Evolutionary conservation across 2,888 invertebrate species (phyloP).

Genomic region (Nymphalis c-album): DNA sequence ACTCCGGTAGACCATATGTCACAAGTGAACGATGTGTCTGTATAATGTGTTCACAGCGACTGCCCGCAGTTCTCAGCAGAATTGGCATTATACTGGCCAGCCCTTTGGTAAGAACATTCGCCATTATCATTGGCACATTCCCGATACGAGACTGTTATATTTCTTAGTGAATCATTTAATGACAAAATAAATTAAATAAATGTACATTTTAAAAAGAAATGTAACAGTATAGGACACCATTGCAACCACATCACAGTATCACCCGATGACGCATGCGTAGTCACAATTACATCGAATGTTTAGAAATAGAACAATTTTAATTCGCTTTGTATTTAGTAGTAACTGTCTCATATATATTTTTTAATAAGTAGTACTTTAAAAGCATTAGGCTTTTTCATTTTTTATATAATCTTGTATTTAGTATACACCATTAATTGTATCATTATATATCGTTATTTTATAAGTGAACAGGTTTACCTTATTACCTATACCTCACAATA

Average conservation of each 20-base stretch:
- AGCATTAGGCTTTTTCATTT: slow-evolving; percentile 20
- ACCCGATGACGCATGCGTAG: slow-evolving; percentile 48
- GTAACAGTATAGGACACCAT: slow-evolving; percentile 47
- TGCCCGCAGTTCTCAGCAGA: slow-evolving; percentile 97
- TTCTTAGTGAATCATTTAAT: slow-evolving; percentile 45
- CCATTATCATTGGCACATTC: slow-evolving; percentile 77
- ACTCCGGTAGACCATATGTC: slow-evolving; percentile 74
- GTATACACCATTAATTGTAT: neutral
- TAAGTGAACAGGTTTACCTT: neutral
- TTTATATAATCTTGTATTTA: slow-evolving; percentile 8
- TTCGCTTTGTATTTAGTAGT: slow-evolving; percentile 20
- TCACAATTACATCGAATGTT: slow-evolving; percentile 6
- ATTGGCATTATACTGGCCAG: slow-evolving; percentile 98
- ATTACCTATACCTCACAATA: neutral
- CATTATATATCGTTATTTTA: neutral
- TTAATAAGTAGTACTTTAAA: slow-evolving; percentile 19
- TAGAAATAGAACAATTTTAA: slow-evolving; percentile 5
- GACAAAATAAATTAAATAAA: slow-evolving; percentile 3
- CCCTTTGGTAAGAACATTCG: slow-evolving; percentile 92
- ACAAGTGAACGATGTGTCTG: slow-evolving; percentile 81
- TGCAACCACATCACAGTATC: slow-evolving; percentile 47
- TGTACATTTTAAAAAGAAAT: slow-evolving; percentile 44
- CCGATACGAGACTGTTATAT: slow-evolving; percentile 66
- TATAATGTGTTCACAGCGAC: slow-evolving; percentile 92
- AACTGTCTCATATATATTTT: slow-evolving; percentile 25